phyloP scores from a whole-genome alignment of 2,113 vertebrate genomes.

The Lepus timidus region DNA sequence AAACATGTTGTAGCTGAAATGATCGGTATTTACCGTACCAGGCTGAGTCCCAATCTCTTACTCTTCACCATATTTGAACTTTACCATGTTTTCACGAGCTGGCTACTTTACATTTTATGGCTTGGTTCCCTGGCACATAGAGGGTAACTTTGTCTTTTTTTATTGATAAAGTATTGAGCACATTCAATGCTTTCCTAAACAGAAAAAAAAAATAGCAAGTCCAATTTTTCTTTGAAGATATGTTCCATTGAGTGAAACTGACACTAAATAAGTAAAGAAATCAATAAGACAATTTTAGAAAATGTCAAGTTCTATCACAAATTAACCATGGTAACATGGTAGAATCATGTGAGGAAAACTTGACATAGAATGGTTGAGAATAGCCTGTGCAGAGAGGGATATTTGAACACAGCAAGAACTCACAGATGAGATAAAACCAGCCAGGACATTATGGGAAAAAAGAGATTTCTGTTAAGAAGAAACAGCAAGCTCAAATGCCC shows the following conservation, averaged over 20 bases:
- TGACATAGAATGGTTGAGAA: not conserved
- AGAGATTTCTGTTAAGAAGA: not conserved
- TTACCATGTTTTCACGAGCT: not conserved
- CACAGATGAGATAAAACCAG: not conserved
- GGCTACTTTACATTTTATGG: not conserved
- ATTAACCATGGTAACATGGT: not conserved
- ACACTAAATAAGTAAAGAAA: not conserved
- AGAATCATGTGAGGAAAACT: not conserved
- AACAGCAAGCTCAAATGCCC: not conserved
- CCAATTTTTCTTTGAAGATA: not conserved
- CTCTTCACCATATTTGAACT: not conserved
- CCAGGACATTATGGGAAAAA: not conserved
- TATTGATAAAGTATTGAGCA: not conserved
- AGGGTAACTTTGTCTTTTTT: not conserved
- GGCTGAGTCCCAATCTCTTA: not conserved
- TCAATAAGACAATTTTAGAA: not conserved
- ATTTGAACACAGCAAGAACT: not conserved
- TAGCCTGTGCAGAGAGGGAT: not conserved
- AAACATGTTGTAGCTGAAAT: not conserved
- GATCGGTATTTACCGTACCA: not conserved
- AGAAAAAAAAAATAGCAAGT: not conserved
- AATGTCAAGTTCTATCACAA: not conserved
- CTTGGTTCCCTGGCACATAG: not conserved
- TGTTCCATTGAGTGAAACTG: not conserved
- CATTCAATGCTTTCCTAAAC: not conserved